Evolutionary conservation across 2,888 invertebrate genomes (phyloP).

Genomic region (Sinopyrophorus schimmeli): DNA sequence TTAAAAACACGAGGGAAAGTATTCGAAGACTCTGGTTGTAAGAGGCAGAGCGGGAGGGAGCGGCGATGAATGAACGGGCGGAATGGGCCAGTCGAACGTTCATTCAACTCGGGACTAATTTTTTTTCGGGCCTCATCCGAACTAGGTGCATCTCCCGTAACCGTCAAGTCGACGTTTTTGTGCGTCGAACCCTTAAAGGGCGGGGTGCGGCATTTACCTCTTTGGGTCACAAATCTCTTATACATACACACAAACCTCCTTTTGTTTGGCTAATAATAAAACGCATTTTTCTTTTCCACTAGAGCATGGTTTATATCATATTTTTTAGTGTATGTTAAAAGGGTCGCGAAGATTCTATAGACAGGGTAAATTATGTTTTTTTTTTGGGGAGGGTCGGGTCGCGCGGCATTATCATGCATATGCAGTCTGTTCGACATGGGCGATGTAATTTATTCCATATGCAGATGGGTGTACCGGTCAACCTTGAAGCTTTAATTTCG

Average conservation of each 20-base stretch:
- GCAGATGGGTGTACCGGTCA: constrained; percentile 47
- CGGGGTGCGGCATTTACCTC: constrained; percentile 37
- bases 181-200: constrained; percentile 39
- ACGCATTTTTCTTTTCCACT: constrained; percentile 58
- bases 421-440: constrained; percentile 33
- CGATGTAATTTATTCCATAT: constrained; percentile 48
- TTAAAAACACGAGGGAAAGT: constrained; percentile 50
- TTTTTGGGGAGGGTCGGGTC: constrained; percentile 41
- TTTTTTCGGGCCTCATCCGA: too few species aligned
- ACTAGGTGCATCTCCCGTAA: too few species aligned
- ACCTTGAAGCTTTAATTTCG: constrained; percentile 48
- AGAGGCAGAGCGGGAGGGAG: constrained; percentile 28
- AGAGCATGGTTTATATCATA: constrained; percentile 59
- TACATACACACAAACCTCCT: constrained; percentile 49
- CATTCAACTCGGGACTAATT: too few species aligned
- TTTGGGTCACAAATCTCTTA: constrained; percentile 45
- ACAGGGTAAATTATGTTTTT: constrained; percentile 50
- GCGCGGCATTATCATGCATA: constrained; percentile 50
- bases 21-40: constrained; percentile 40
- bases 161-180: constrained; percentile 14
- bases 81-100: constrained; percentile 37
- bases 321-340: constrained; percentile 50
- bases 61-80: constrained; percentile 40
- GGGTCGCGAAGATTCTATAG: constrained; percentile 48
- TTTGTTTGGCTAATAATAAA: constrained; percentile 54